A percentile compares a stretch with the other conserved stretches of the same genome.
These are phyloP conservation scores for Oligia fasciuncula DNA, from an alignment of 2,888 invertebrate genomes.

Conservation along the genomic window DNA sequence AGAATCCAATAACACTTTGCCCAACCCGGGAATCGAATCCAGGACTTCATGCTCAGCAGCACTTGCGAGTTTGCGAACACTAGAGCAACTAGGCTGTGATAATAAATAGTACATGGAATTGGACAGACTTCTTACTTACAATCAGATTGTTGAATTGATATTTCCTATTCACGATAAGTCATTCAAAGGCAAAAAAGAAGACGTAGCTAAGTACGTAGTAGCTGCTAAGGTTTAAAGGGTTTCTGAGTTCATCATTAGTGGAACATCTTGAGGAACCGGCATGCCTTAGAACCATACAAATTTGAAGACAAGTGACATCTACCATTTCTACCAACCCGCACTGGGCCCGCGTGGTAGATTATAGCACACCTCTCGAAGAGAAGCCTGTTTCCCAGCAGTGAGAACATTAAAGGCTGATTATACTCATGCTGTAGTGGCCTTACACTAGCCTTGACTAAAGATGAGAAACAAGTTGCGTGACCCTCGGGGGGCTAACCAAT, in stretches of 20 bases:
- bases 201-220: background rate
- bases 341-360: too few species aligned
- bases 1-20: too few species aligned
- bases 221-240: background rate
- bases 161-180: background rate
- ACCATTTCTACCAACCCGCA: too few species aligned
- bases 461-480: background rate
- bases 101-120: constrained; percentile 2
- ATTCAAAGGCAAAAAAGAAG: background rate
- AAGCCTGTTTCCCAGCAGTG: too few species aligned
- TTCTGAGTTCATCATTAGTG: background rate
- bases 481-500: background rate
- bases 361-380: too few species aligned
- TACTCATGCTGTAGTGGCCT: too few species aligned
- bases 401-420: too few species aligned
- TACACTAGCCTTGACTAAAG: background rate
- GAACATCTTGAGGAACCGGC: too few species aligned
- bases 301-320: too few species aligned
- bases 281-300: too few species aligned
- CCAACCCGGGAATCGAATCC: background rate
- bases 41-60: background rate
- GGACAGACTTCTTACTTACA: background rate
- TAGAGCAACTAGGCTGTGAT: background rate
- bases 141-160: background rate
- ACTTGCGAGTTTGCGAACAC: background rate